phyloP scores from a whole-genome alignment of 2,888 invertebrate species.

The Caenorhabditis sp. region DNA sequence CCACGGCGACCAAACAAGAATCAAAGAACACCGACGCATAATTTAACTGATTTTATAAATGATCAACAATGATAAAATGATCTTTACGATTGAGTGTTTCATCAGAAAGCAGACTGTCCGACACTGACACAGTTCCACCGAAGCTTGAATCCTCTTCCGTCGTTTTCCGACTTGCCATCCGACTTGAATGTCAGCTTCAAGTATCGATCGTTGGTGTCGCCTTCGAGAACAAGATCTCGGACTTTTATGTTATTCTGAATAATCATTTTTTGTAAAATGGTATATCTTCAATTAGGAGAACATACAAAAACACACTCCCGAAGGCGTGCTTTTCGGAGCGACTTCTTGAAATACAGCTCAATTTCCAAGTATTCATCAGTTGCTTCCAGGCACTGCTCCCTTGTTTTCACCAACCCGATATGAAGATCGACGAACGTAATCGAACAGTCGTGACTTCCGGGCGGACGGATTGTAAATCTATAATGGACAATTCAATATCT shows the following conservation, averaged over 20 bases:
- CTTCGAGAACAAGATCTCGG: slow-evolving; percentile 28
- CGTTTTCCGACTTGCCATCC: slow-evolving; percentile 67
- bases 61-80: too few relatives aligned
- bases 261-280: not conserved
- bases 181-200: slow-evolving; percentile 67
- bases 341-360: slow-evolving; percentile 26
- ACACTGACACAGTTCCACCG: slow-evolving; percentile 73
- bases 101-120: slow-evolving; percentile 25
- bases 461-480: slow-evolving; percentile 72
- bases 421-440: slow-evolving; percentile 60
- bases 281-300: too few relatives aligned
- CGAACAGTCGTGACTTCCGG: slow-evolving; percentile 66
- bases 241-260: slow-evolving; percentile 13
- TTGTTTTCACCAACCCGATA: slow-evolving; percentile 20
- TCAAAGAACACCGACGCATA: slow-evolving; percentile 3
- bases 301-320: slow-evolving; percentile 58
- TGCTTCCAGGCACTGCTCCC: slow-evolving; percentile 17
- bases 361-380: slow-evolving; percentile 65
- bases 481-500: not conserved
- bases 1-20: not conserved
- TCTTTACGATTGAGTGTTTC: too few relatives aligned
- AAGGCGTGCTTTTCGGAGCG: slow-evolving; percentile 18
- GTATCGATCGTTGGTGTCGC: slow-evolving; percentile 36
- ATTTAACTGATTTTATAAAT: not conserved
- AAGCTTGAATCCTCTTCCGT: slow-evolving; percentile 76